A percentile compares a stretch with the other conserved stretches of the same genome.
Conservation (phyloP, 2,113 vertebrate species). For the Motacilla tschutschensis region DNA sequence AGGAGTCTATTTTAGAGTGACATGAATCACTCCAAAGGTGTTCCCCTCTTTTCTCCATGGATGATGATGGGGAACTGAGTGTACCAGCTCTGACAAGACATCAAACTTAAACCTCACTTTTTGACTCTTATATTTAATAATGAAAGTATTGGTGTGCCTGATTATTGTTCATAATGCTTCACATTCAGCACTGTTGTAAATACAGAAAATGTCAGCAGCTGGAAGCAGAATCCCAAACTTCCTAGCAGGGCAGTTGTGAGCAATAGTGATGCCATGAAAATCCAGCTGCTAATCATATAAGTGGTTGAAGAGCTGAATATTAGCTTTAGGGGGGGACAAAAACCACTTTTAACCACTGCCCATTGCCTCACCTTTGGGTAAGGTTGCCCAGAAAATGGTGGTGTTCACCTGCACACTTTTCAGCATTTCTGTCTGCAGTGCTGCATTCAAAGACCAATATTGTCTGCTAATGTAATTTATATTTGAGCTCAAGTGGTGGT, state of each 20-base stretch:
- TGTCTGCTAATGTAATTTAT: background rate
- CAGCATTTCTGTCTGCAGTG: background rate
- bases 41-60: background rate
- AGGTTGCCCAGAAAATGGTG: background rate
- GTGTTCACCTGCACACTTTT: background rate
- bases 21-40: constrained; percentile 37
- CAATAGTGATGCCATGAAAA: background rate
- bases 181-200: background rate
- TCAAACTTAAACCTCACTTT: background rate
- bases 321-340: background rate
- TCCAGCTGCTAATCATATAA: background rate
- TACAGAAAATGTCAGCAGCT: background rate
- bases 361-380: background rate
- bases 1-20: constrained; percentile 25
- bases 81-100: background rate
- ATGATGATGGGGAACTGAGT: background rate
- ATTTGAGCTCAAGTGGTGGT: background rate
- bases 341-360: background rate
- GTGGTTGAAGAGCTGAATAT: background rate
- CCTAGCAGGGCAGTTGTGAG: background rate
- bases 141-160: background rate
- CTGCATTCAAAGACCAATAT: background rate
- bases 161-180: background rate
- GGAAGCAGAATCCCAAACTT: background rate
- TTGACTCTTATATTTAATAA: background rate